phyloP scores from a whole-genome alignment of 1,140 invertebrate genomes.

The Dufourea novaeangliae region DNA sequence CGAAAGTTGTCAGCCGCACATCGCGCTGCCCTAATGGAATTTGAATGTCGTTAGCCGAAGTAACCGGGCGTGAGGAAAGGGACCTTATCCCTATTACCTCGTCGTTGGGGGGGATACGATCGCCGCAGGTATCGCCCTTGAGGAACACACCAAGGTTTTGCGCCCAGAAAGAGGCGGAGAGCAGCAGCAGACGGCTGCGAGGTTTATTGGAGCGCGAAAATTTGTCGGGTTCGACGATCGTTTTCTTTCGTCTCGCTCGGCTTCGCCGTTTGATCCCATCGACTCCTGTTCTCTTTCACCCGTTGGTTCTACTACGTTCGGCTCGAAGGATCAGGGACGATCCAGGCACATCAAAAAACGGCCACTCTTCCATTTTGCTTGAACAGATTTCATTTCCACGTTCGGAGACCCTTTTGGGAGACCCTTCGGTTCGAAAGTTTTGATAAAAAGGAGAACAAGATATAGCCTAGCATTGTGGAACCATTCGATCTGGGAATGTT shows the following conservation, averaged over 20 bases:
- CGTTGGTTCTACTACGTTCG: not conserved
- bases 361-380: no score
- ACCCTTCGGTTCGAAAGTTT: no score
- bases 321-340: not conserved
- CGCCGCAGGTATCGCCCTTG: conserved; percentile 42
- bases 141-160: conserved; percentile 5
- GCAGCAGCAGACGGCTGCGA: no score
- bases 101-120: conserved; percentile 30
- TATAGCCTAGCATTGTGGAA: no score
- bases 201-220: conserved; percentile 61
- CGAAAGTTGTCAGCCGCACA: conserved; percentile 69
- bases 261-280: not conserved
- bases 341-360: no score
- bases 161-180: no score
- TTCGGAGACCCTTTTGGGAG: not conserved
- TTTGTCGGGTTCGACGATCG: conserved; percentile 12
- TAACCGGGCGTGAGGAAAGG: conserved; percentile 76
- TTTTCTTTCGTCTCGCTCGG: conserved; percentile 7
- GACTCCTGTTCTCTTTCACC: not conserved
- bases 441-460: no score
- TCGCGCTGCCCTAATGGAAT: conserved; percentile 76
- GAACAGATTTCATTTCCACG: no score
- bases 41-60: conserved; percentile 78
- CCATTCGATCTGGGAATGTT: no score
- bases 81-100: conserved; percentile 73